phyloP scores from a whole-genome alignment of 2,797 vertebrate species.

The Hemitrygon akajei region DNA sequence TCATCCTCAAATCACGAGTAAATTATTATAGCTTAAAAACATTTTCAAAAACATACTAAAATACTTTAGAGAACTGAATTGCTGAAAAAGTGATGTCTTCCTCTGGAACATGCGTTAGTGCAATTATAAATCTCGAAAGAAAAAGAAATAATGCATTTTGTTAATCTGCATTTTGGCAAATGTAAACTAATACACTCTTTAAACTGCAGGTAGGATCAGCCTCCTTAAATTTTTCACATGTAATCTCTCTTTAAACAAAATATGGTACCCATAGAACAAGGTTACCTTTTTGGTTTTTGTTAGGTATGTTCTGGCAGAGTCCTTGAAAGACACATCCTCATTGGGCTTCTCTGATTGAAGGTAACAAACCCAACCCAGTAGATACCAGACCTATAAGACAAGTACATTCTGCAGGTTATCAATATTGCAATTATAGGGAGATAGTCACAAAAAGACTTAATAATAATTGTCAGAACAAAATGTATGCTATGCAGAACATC shows the following conservation, averaged over 20 bases:
- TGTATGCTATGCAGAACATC: background rate
- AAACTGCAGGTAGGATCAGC: background rate
- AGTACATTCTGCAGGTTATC: slow-evolving; percentile 46
- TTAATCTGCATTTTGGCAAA: slow-evolving; percentile 53
- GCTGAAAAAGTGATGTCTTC: slow-evolving; percentile 57
- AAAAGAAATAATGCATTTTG: slow-evolving; percentile 53
- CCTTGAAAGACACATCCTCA: slow-evolving; percentile 52
- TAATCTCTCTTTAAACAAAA: slow-evolving; percentile 42
- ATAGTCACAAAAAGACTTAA: slow-evolving; percentile 42
- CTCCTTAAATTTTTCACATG: background rate
- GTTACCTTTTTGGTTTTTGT: slow-evolving; percentile 67
- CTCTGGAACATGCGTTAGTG: slow-evolving; percentile 47
- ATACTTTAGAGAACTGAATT: slow-evolving; percentile 54
- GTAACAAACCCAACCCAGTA: slow-evolving; percentile 66
- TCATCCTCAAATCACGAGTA: slow-evolving; percentile 50
- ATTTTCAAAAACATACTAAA: slow-evolving; percentile 58
- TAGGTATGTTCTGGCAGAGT: slow-evolving; percentile 59
- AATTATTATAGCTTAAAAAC: slow-evolving; percentile 59
- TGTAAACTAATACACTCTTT: slow-evolving; percentile 53
- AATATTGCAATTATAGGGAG: slow-evolving; percentile 46
- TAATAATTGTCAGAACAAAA: slow-evolving; percentile 42
- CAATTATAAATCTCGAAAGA: slow-evolving; percentile 58
- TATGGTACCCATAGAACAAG: slow-evolving; percentile 42
- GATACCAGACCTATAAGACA: slow-evolving; percentile 65
- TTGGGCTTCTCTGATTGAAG: slow-evolving; percentile 55